Evolutionary conservation across 2,113 vertebrate genomes (phyloP).

Genomic region (Poecilia latipinna): DNA sequence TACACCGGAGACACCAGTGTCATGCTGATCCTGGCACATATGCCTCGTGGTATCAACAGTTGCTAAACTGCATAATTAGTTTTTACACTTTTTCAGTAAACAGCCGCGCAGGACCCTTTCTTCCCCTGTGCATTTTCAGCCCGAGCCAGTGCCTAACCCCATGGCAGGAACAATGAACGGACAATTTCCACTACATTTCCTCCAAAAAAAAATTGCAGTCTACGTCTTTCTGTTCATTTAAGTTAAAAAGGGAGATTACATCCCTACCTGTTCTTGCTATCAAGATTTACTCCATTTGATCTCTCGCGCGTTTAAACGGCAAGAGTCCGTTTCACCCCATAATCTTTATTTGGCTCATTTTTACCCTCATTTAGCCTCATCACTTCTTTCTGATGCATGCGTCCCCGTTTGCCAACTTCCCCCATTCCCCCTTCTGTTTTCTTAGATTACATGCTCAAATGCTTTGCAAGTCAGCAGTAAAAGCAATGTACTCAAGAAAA

Average conservation of each 20-base stretch:
- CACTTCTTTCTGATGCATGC: not conserved
- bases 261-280: not conserved
- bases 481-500: not conserved
- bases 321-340: slow-evolving; percentile 11
- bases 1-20: not conserved
- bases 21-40: not conserved
- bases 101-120: not conserved
- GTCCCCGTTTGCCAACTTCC: not conserved
- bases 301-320: slow-evolving; percentile 3
- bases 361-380: not conserved
- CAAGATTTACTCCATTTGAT: not conserved
- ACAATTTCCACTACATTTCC: not conserved
- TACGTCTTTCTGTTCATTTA: not conserved
- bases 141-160: not conserved
- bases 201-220: not conserved
- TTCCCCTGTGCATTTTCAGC: not conserved
- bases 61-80: not conserved
- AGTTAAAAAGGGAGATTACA: not conserved
- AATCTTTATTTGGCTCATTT: slow-evolving; percentile 5
- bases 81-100: not conserved
- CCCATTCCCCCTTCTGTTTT: not conserved
- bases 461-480: not conserved
- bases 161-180: not conserved
- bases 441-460: slow-evolving; percentile 29
- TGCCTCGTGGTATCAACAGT: not conserved